Conservation (phyloP, 2,888 invertebrate species). For the Volucella bombylans region DNA sequence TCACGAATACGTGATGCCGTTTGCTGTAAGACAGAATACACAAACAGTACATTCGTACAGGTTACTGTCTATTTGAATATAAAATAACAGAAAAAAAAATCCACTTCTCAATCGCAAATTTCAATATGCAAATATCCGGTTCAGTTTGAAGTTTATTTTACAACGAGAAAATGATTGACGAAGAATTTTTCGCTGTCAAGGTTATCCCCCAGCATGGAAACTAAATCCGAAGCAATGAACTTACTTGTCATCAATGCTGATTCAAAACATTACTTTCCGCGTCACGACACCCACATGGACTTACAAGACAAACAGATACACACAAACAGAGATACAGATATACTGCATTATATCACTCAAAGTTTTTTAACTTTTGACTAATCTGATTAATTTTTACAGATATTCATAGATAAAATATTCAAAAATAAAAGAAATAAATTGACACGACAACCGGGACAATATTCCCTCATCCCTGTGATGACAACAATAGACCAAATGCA, state of each 20-base stretch:
- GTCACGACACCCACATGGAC: slow-evolving; percentile 44
- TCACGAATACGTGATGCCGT: too few relatives aligned
- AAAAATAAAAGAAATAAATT: too few relatives aligned
- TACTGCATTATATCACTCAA: slow-evolving; percentile 25
- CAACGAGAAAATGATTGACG: slow-evolving; percentile 3
- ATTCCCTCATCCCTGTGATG: slow-evolving; percentile 8
- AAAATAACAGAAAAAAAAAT: too few relatives aligned
- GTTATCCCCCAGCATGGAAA: slow-evolving; percentile 23
- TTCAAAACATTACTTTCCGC: slow-evolving; percentile 27
- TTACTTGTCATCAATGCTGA: slow-evolving; percentile 35
- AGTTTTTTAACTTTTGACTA: neutral
- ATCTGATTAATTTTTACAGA: slow-evolving; percentile 46
- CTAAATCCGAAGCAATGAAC: slow-evolving; percentile 36
- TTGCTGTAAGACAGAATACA: too few relatives aligned
- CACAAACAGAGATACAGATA: neutral
- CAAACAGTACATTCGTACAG: too few relatives aligned
- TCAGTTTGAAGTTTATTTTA: slow-evolving; percentile 4
- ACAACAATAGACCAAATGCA: slow-evolving; percentile 43
- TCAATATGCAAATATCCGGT: slow-evolving; percentile 33
- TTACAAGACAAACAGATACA: slow-evolving; percentile 7
- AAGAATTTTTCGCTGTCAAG: slow-evolving; percentile 39
- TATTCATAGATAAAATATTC: neutral
- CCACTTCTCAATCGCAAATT: too few relatives aligned
- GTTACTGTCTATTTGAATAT: too few relatives aligned
- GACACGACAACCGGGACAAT: too few relatives aligned